Evolutionary conservation across 2,888 invertebrate genomes (phyloP), one percentile per base, ranked within the genome.

Genomic region (Philopedon plagiatum): DNA sequence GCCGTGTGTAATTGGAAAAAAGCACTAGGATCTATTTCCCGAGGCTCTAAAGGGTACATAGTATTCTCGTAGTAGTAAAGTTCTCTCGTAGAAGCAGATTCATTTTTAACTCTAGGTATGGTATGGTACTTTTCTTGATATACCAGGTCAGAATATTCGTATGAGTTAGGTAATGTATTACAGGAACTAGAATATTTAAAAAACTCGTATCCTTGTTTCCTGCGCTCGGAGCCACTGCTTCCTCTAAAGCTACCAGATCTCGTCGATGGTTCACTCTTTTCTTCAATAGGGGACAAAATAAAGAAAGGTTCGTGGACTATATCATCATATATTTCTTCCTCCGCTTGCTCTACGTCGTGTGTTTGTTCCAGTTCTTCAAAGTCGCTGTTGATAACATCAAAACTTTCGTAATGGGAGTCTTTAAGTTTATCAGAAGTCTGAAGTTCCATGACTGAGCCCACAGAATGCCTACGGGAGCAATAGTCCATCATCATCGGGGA

Each of bases 1-100:
- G 88, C 89, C 0, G 88, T 89, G 76, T 90, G 89, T 13, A 90
- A 80, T 79, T 90, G 90, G 66, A 87, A 87, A 76, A 87, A 90
- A 23, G 85, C 86, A 64, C 87, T 87, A 1, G 89, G 86, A 77
- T 90, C 90, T 58, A 90, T 83, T 81, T 90, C 90, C 72, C 89
- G 81, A 0, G 90, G 90, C 78, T 90, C 89, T 56, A 89, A 78
- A 0, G 89, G 89, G 80, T 87, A 89, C 83, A 88, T 85, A 1
- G 84, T 84, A 26, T 78, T 80, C 61, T 83, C 82, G 29, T 80
- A 77, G 51, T 77, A 80, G 39, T 78, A 80, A 58, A 41, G 41
- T n/a, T 78, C 78, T 75, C 78, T 80, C 37, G 75, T 75, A 18
- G 76, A 75, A 19, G 62, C 67, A 62, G 83, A 77, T 5, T 86